These are phyloP conservation scores for Drosophila paranaensis DNA, from an alignment of 2,888 invertebrate species.

Conservation along the genomic window DNA sequence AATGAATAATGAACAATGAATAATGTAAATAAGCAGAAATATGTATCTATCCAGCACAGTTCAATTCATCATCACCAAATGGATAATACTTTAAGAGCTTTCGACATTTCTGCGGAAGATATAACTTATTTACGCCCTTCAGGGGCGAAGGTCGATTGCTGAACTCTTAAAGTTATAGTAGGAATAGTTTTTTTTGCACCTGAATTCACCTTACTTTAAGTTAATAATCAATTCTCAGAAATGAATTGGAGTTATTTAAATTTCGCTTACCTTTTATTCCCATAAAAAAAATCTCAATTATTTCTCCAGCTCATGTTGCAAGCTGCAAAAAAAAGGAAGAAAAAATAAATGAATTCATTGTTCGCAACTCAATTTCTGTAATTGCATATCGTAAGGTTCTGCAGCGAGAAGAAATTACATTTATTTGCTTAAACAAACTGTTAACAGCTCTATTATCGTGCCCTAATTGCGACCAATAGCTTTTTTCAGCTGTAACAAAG, in stretches of 20 bases:
- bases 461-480: conserved; percentile 30
- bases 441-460: conserved; percentile 57
- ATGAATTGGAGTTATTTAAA: neutral
- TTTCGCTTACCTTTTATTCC: conserved; percentile 2
- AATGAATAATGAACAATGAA: conserved; percentile 35
- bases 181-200: no score
- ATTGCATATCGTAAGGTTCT: neutral
- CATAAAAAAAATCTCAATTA: conserved; percentile 3
- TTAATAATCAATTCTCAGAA: no score
- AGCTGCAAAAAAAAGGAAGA: conserved; percentile 24
- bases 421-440: conserved; percentile 52
- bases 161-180: no score
- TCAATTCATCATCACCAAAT: neutral
- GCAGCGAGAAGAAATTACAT: neutral
- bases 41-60: neutral
- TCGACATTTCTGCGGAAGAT: neutral
- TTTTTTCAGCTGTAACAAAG: conserved; percentile 11
- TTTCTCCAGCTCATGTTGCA: conserved; percentile 17
- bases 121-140: no score
- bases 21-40: conserved; percentile 11
- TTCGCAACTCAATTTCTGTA: no score
- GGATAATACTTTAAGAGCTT: neutral
- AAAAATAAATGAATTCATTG: conserved; percentile 7
- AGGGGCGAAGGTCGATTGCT: no score
- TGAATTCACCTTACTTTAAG: no score